Conservation (phyloP, 2,113 vertebrate species). For the Orcinus orca region DNA sequence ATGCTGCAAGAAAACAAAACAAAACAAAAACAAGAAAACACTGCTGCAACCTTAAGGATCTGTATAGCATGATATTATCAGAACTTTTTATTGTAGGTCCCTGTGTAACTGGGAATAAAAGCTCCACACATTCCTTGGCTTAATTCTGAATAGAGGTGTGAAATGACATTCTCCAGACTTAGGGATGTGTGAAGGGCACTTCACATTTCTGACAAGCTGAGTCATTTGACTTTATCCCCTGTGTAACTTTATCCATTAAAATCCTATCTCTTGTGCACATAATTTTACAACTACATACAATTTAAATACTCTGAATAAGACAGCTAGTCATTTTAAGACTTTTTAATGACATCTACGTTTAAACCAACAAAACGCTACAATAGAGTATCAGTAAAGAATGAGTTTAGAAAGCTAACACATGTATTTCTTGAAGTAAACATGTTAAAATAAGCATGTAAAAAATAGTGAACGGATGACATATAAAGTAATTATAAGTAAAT, state of each 20-base stretch:
- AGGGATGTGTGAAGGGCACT: slow-evolving; percentile 53
- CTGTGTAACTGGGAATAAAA: slow-evolving; percentile 28
- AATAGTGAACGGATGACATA: background rate
- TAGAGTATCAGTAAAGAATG: background rate
- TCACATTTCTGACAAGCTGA: slow-evolving; percentile 60
- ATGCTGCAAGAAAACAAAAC: background rate
- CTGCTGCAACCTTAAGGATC: background rate
- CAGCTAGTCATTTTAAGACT: background rate
- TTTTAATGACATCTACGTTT: background rate
- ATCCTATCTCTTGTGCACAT: background rate
- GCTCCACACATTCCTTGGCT: slow-evolving; percentile 17
- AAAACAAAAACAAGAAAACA: background rate
- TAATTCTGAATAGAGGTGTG: slow-evolving; percentile 44
- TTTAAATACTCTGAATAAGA: slow-evolving; percentile 15
- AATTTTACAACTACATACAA: slow-evolving; percentile 60
- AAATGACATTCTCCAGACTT: slow-evolving; percentile 52
- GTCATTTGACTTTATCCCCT: slow-evolving; percentile 56
- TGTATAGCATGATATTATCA: background rate
- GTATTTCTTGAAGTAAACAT: background rate
- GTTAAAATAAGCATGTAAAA: background rate
- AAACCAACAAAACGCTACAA: background rate
- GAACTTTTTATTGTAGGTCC: background rate
- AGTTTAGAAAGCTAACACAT: background rate
- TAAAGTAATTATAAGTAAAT: background rate
- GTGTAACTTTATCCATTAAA: slow-evolving; percentile 52